Conservation (phyloP, 2,113 vertebrate genomes). For the Orthonyx spaldingii region DNA sequence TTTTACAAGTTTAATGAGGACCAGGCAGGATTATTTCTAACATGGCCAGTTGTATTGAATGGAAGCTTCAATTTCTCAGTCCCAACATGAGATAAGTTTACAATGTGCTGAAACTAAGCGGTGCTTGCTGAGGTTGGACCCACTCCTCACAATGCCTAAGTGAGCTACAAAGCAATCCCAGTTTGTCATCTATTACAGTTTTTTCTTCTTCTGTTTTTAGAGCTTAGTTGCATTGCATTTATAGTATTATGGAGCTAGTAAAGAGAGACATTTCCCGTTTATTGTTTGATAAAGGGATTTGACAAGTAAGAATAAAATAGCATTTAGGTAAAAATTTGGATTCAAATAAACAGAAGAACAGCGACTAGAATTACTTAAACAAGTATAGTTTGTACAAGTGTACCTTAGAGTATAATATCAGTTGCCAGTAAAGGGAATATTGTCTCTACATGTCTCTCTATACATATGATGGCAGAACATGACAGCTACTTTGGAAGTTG, state of each 20-base stretch:
- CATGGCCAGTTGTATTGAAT: not conserved
- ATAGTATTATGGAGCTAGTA: not conserved
- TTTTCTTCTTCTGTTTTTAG: not conserved
- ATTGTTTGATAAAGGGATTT: not conserved
- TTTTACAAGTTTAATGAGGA: slow-evolving; percentile 39
- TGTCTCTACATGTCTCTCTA: not conserved
- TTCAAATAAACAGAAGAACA: not conserved
- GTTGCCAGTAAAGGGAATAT: not conserved
- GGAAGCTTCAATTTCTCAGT: not conserved
- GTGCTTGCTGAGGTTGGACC: not conserved
- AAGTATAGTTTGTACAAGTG: not conserved
- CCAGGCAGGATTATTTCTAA: not conserved
- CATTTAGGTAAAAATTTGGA: not conserved
- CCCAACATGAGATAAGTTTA: not conserved
- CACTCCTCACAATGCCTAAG: not conserved
- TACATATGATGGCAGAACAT: not conserved
- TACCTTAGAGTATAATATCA: not conserved
- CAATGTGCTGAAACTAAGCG: not conserved
- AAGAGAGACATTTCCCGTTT: not conserved
- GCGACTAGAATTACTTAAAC: not conserved
- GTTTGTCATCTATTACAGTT: not conserved
- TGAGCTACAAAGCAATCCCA: not conserved
- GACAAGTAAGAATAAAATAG: not conserved
- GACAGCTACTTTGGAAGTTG: not conserved
- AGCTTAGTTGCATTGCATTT: not conserved